Percentiles rank a stretch among this genome's conserved stretches.
Evolutionary conservation across 2,888 invertebrate species (phyloP).

Genomic region (Fragum fragum): DNA sequence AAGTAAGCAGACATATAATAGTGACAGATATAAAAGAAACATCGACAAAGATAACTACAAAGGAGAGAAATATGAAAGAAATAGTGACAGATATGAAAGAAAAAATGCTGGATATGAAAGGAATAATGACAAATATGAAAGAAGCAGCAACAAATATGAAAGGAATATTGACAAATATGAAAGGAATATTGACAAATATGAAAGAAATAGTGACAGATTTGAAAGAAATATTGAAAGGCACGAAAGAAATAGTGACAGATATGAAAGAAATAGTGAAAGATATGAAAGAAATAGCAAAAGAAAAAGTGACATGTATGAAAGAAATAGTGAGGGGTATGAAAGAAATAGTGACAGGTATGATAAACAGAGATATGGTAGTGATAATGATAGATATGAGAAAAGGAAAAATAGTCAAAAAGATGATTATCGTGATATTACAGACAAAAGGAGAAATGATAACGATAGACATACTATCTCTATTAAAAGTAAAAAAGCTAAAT

Average conservation of each 20-base stretch:
- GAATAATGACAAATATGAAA: slow-evolving; percentile 4
- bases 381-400: slow-evolving; percentile 8
- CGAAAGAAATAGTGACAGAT: slow-evolving; percentile 24
- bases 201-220: slow-evolving; percentile 5
- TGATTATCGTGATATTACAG: not conserved
- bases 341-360: slow-evolving; percentile 23
- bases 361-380: not conserved
- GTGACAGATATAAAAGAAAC: slow-evolving; percentile 15
- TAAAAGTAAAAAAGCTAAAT: slow-evolving; percentile 4
- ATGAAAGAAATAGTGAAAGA: not conserved
- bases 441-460: slow-evolving; percentile 10
- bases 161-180: slow-evolving; percentile 25
- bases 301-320: slow-evolving; percentile 7
- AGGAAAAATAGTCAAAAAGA: not conserved
- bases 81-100: slow-evolving; percentile 20
- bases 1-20: not conserved
- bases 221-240: slow-evolving; percentile 16
- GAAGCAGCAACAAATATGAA: slow-evolving; percentile 23
- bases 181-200: slow-evolving; percentile 19
- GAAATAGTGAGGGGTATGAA: slow-evolving; percentile 13
- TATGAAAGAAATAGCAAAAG: slow-evolving; percentile 26
- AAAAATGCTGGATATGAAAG: slow-evolving; percentile 7
- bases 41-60: slow-evolving; percentile 1
- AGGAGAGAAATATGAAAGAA: slow-evolving; percentile 6
- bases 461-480: slow-evolving; percentile 1